These are phyloP conservation scores for Blomia tropicalis DNA, from an alignment of 2,888 invertebrate species.

Conservation along the genomic window DNA sequence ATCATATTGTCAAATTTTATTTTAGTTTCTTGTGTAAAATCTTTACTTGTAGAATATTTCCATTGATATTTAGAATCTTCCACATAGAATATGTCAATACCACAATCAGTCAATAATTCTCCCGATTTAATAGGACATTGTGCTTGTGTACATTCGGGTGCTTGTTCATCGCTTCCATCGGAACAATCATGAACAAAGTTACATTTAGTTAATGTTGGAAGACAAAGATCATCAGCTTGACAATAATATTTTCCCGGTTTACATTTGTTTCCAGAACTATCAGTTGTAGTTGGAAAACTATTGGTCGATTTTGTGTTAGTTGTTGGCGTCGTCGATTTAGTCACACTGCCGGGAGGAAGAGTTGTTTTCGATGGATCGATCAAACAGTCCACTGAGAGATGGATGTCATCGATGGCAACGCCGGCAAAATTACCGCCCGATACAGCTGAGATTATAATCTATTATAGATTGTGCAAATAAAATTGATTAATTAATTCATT, in stretches of 20 bases:
- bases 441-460: conserved; percentile 1
- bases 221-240: neutral
- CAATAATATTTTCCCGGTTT: neutral
- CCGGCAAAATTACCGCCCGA: neutral
- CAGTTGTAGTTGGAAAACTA: neutral
- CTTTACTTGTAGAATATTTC: neutral
- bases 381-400: neutral
- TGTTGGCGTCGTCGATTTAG: neutral
- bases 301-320: too few relatives aligned
- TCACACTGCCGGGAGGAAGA: neutral
- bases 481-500: neutral
- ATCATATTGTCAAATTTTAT: neutral
- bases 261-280: neutral
- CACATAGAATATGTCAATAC: neutral
- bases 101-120: neutral
- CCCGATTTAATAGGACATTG: neutral
- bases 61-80: neutral
- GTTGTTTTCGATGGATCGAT: neutral
- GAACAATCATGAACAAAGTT: conserved; percentile 3
- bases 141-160: conserved; percentile 3
- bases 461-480: neutral
- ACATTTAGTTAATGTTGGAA: neutral
- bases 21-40: neutral
- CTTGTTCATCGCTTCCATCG: neutral
- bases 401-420: conserved; percentile 12